Evolutionary conservation across 2,888 invertebrate genomes (phyloP).

Genomic region (Pomacea canaliculata): DNA sequence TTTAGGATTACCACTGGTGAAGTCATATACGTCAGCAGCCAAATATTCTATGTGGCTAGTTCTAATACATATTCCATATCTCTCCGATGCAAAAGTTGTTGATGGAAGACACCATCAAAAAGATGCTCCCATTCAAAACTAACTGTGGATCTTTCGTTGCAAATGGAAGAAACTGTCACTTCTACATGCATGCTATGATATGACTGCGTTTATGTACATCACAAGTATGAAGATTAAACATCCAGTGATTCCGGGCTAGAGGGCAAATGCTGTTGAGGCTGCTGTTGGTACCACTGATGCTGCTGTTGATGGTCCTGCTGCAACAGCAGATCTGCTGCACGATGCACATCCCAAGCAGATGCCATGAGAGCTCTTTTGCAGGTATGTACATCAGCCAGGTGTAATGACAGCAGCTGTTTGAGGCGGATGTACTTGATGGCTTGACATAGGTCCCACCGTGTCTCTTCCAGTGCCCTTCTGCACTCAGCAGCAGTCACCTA

Average conservation of each 20-base stretch:
- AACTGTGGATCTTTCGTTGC: no score
- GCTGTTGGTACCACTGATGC: no score
- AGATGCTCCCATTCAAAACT: no score
- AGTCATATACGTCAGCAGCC: no score
- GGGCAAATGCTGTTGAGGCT: not conserved
- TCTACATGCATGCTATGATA: no score
- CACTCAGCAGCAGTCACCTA: slow-evolving; percentile 78
- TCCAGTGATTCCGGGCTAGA: slow-evolving; percentile 23
- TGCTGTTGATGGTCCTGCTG: slow-evolving; percentile 4
- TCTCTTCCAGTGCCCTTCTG: slow-evolving; percentile 83
- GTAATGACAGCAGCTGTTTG: slow-evolving; percentile 72
- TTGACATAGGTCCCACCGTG: slow-evolving; percentile 89
- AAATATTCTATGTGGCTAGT: no score
- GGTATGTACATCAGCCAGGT: slow-evolving; percentile 63
- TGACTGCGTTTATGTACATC: no score
- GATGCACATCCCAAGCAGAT: slow-evolving; percentile 78
- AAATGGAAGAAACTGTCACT: no score
- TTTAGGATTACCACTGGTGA: no score
- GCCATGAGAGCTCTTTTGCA: slow-evolving; percentile 74
- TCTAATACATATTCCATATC: no score
- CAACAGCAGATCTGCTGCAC: slow-evolving; percentile 77
- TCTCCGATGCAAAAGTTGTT: no score
- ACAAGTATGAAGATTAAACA: slow-evolving; percentile 1
- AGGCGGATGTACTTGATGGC: slow-evolving; percentile 87
- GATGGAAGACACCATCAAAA: no score